A percentile compares a stretch with the other conserved stretches of the same genome.
These are phyloP conservation scores for Trypoxylon attenuatum DNA, from an alignment of 2,888 invertebrate genomes.

Conservation along the genomic window DNA sequence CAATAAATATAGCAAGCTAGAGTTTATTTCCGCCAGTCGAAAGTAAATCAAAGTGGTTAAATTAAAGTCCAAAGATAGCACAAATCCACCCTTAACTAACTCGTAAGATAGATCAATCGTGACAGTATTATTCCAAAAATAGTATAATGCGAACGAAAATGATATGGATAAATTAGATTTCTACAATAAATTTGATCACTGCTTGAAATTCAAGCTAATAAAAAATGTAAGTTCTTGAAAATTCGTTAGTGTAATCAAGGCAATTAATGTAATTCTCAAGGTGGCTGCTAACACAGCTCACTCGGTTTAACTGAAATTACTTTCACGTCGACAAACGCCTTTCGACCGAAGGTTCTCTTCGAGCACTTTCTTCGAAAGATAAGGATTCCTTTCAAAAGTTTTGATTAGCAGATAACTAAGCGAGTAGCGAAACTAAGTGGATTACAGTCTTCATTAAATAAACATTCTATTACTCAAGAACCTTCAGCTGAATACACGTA, in stretches of 20 bases:
- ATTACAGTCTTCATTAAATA: no score
- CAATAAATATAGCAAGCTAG: background rate
- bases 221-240: slow-evolving; percentile 1
- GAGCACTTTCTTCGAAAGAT: background rate
- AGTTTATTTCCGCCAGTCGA: background rate
- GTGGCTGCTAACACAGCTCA: background rate
- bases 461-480: background rate
- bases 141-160: background rate
- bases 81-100: background rate
- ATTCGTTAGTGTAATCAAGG: slow-evolving; percentile 42
- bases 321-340: background rate
- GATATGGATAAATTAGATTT: background rate
- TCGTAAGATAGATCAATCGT: no score
- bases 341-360: background rate
- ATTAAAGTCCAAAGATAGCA: background rate
- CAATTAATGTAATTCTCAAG: slow-evolving; percentile 36
- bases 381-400: background rate
- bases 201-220: background rate
- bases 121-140: background rate
- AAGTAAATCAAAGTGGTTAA: background rate
- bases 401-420: no score
- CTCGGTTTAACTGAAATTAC: background rate
- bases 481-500: background rate
- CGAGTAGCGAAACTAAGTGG: background rate
- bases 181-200: background rate